Base-by-base conservation (phyloP, 1,140 invertebrate genomes). In the Oppia nitens region DNA sequence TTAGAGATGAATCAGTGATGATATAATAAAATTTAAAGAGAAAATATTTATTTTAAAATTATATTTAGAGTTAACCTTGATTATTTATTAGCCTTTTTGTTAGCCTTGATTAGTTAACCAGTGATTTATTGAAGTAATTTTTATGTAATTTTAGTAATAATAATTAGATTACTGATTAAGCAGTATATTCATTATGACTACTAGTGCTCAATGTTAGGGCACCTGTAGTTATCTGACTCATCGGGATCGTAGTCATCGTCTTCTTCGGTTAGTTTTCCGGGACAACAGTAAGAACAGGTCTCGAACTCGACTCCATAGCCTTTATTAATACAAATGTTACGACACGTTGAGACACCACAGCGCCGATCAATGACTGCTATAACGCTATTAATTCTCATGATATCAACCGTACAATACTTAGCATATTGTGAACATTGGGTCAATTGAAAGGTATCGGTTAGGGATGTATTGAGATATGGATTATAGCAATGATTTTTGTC, bases 231-330 rank as follows among this genome's bases (percentile, higher is more conserved):
- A 32, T 20, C 21, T 20, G 47, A 12, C 2, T 47, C 17, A 4
- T 57, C 56, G 23, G 48, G 47, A 57, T 57, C 56, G 25, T 49
- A 57, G 12, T 52, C 47, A 2, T 40, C 40, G 48, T 57, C 47
- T 27, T 57, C 56, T 52, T 57, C 56, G 25, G 17, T 50, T 12
- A 57, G n/a, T n/a, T 47, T 40, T 20, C 56, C 47, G 17, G 25
- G 47, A 25, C 56, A 57, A 27, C 56, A 57, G 47, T 48, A 57
- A 20, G 56, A 25, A 50, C 56, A 57, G 17, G 56, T 57, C 26
- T 57, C 56, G 4, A n/a, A 9, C 9, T 48, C 48, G 3, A 57
- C 47, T 2, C 56, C 56, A 52, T 57, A 57, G 20, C 56, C 56
- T 14, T 47, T 40, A 11, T 14, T 11, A 6, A 57, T n/a, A 40